phyloP scores from a whole-genome alignment of 2,888 invertebrate genomes.

The Drosophila prostipennis region DNA sequence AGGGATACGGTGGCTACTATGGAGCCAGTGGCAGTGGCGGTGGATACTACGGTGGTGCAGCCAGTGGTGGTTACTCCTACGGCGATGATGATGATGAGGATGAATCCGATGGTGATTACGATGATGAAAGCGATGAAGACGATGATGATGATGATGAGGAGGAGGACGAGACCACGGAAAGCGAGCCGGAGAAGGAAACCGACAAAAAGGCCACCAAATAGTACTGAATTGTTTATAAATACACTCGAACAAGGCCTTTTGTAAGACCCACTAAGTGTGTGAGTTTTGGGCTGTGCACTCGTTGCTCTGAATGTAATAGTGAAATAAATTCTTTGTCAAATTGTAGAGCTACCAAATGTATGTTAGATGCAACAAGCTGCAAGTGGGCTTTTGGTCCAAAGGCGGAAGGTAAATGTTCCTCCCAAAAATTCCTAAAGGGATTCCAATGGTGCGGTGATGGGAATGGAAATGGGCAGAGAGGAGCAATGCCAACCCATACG shows the following conservation, averaged over 20 bases:
- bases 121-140: conserved; percentile 67
- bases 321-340: conserved; percentile 41
- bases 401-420: background rate
- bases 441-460: background rate
- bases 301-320: conserved; percentile 25
- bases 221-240: background rate
- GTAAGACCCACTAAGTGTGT: conserved; percentile 18
- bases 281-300: conserved; percentile 28
- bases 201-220: conserved; percentile 59
- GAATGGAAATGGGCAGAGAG: background rate
- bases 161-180: conserved; percentile 50
- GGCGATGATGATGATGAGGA: conserved; percentile 71
- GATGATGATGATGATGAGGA: conserved; percentile 70
- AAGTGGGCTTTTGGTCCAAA: background rate
- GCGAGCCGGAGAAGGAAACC: conserved; percentile 61
- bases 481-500: conserved; percentile 17
- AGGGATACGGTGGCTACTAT: conserved; percentile 84
- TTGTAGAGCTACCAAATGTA: background rate
- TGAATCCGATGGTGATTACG: conserved; percentile 56
- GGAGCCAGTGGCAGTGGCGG: conserved; percentile 49
- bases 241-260: background rate
- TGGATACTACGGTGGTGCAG: conserved; percentile 85
- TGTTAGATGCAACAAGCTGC: conserved; percentile 26
- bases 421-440: background rate
- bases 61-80: conserved; percentile 84